Evolutionary conservation across 2,888 invertebrate species (phyloP), one percentile per base, ranked within the genome.

Genomic region (Tenthredo mesomela): DNA sequence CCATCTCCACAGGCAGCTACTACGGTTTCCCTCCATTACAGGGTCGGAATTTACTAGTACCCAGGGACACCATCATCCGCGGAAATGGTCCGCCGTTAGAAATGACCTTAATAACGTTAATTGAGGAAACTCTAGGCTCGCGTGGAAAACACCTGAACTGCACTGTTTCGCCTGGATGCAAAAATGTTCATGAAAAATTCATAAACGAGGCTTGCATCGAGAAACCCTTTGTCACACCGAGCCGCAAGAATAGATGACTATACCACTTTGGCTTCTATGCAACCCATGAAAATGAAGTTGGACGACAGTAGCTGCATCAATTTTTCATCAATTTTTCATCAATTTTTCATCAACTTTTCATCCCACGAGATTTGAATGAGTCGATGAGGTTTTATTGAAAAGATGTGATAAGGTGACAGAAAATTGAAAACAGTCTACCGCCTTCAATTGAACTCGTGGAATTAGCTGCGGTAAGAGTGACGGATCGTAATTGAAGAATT

Each of bases 31-130:
- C 89, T 88, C 89, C 90, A 90, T 91, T 91, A 91, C 90, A 88
- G 89, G 88, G 89, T 87, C 86, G 90, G 88, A 91, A 92, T 92
- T 92, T 91, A 92, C 88, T 89, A 87, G 87, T 88, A 86, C 89
- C 90, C 89, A 87, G 70, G 82, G 82, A 82, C 47, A 67, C 67
- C 67, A 58, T 82, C 82, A 47, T 70, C 70, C 65, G 82, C 43
- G 67, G 25, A 82, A 82, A 65, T 82, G 82, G 82, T 67, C 67
- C 82, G 43, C 82, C 82, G 82, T 70, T 67, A 70, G 82, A 86
- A 89, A 89, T 89, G 90, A 90, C 90, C 89, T 89, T 92, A 92
- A 92, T 92, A 92, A 91, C 90, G 88, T 89, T 90, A 92, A 92
- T 91, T 91, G 90, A 92, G 82, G 82, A 67, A 70, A 67, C 82